Evolutionary conservation across 1,140 invertebrate species (phyloP).

Genomic region (Polyergus mexicanus): DNA sequence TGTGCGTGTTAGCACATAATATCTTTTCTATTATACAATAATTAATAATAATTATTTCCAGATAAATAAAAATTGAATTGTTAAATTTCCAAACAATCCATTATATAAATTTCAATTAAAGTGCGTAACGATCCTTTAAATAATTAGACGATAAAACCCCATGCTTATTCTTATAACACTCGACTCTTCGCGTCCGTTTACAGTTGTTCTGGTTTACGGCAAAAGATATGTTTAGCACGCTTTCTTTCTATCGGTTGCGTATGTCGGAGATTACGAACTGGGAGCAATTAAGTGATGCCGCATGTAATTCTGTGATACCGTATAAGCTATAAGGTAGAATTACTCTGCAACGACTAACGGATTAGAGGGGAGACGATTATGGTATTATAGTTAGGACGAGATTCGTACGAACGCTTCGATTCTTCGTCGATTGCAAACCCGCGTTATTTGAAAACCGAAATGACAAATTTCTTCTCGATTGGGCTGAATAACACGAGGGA

Average conservation of each 20-base stretch:
- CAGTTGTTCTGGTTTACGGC: slow-evolving; percentile 9
- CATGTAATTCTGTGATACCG: slow-evolving; percentile 86
- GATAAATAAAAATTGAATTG: background rate
- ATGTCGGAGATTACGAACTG: slow-evolving; percentile 71
- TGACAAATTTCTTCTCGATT: slow-evolving; percentile 44
- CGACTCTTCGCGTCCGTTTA: slow-evolving; percentile 63
- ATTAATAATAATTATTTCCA: background rate
- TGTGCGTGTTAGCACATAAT: background rate
- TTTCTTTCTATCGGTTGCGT: slow-evolving; percentile 68
- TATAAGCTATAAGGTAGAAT: slow-evolving; percentile 84
- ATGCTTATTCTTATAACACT: slow-evolving; percentile 33
- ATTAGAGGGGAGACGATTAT: background rate
- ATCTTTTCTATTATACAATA: background rate
- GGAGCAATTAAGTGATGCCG: slow-evolving; percentile 81
- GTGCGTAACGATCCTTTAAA: background rate
- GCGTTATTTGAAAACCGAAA: slow-evolving; percentile 34
- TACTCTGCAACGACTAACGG: slow-evolving; percentile 81
- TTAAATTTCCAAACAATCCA: background rate
- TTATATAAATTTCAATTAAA: background rate
- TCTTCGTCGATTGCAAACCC: slow-evolving; percentile 49
- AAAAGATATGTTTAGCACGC: slow-evolving; percentile 43
- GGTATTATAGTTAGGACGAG: slow-evolving; percentile 62
- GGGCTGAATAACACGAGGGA: background rate
- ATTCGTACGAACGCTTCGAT: slow-evolving; percentile 67
- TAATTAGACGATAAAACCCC: background rate